Percentiles rank a stretch among this genome's conserved stretches.
Conservation (phyloP, 1,140 invertebrate genomes). For the Cepaea nemoralis region DNA sequence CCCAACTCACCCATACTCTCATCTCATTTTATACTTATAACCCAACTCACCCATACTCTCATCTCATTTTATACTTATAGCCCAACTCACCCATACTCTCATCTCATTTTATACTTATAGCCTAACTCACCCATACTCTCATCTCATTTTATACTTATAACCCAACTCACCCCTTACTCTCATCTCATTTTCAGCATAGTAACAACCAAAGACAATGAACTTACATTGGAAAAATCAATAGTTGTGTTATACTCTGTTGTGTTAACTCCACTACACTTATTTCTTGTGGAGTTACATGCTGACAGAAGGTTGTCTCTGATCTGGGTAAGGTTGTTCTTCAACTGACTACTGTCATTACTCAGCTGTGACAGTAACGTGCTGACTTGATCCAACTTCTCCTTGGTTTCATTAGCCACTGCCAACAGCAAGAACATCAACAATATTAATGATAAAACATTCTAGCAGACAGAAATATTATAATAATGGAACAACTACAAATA, state of each 20-base stretch:
- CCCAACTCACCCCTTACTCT: too few relatives aligned
- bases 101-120: too few relatives aligned
- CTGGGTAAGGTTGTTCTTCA: constrained; percentile 41
- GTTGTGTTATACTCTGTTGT: constrained; percentile 28
- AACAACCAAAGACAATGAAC: background rate
- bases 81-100: too few relatives aligned
- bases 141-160: too few relatives aligned
- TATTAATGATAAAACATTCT: constrained; percentile 3
- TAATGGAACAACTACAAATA: background rate
- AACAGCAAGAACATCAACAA: constrained; percentile 22
- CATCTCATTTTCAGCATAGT: background rate
- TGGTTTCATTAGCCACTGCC: constrained; percentile 45
- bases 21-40: too few relatives aligned
- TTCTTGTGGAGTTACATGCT: background rate
- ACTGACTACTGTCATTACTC: constrained; percentile 16
- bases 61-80: too few relatives aligned
- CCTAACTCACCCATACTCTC: too few relatives aligned
- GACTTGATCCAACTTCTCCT: constrained; percentile 40
- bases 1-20: too few relatives aligned
- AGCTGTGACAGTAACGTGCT: constrained; percentile 28
- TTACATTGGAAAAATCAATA: constrained; percentile 42
- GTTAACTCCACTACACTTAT: constrained; percentile 1
- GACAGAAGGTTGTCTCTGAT: constrained; percentile 21
- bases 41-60: too few relatives aligned
- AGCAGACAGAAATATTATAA: background rate